A percentile compares a stretch with the other conserved stretches of the same genome.
phyloP scores from a whole-genome alignment of 2,797 vertebrate genomes.

The Benthosema pterotum region DNA sequence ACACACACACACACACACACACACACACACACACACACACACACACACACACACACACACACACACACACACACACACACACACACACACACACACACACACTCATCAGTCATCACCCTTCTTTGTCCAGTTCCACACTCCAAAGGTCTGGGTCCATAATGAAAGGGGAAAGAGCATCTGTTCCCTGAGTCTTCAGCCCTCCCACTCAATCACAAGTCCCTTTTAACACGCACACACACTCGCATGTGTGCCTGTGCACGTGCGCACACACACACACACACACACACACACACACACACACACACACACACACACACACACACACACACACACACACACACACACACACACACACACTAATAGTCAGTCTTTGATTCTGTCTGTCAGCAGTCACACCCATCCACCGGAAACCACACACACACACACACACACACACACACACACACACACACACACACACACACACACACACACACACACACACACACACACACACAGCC shows the following conservation, averaged over 20 bases:
- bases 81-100: too few species aligned
- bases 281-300: not conserved
- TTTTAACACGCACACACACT: conserved; percentile 26
- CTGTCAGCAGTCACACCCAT: too few species aligned
- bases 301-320: conserved; percentile 4
- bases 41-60: too few species aligned
- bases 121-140: conserved; percentile 19
- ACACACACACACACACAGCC: too few species aligned
- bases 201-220: conserved; percentile 33
- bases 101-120: not conserved
- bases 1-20: too few species aligned
- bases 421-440: not conserved
- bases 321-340: conserved; percentile 13
- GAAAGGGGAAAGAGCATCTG: conserved; percentile 70
- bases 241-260: not conserved
- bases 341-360: conserved; percentile 1
- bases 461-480: not conserved
- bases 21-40: too few species aligned
- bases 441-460: not conserved
- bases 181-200: conserved; percentile 48
- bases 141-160: conserved; percentile 63
- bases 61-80: not conserved
- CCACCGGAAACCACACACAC: not conserved
- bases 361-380: too few species aligned
- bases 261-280: not conserved